Conservation (phyloP, 2,888 invertebrate genomes). For the Serrognathus titanus region DNA sequence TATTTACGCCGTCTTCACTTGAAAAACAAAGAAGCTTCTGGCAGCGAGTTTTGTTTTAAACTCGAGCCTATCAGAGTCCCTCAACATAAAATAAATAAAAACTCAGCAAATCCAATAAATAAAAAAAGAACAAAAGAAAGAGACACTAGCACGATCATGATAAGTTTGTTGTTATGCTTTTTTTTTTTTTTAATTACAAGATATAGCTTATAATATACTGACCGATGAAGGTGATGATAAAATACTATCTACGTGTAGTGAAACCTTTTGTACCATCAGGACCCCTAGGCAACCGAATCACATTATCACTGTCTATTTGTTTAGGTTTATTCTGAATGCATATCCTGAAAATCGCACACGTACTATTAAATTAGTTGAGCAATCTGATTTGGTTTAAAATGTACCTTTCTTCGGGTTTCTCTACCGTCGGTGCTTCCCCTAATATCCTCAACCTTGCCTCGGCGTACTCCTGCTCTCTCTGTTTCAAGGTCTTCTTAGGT, state of each 20-base stretch:
- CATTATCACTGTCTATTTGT: conserved; percentile 39
- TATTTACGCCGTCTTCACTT: too few relatives aligned
- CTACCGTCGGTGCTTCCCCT: conserved; percentile 79
- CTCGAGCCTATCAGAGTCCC: too few relatives aligned
- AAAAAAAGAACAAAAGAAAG: conserved; percentile 10
- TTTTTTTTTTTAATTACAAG: neutral
- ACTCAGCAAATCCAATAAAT: conserved; percentile 8
- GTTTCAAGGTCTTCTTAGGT: conserved; percentile 79
- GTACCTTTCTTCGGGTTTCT: conserved; percentile 66
- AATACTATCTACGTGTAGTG: conserved; percentile 63
- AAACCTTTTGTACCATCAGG: conserved; percentile 77
- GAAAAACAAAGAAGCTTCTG: too few relatives aligned
- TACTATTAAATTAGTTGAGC: too few relatives aligned
- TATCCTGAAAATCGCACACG: conserved; percentile 14
- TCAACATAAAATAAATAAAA: neutral
- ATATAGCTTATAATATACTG: too few relatives aligned
- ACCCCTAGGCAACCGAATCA: conserved; percentile 72
- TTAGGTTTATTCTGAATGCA: conserved; percentile 41
- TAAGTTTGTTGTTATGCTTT: neutral
- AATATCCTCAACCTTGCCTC: conserved; percentile 87
- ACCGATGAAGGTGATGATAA: neutral
- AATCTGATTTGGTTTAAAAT: conserved; percentile 19
- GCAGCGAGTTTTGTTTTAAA: too few relatives aligned
- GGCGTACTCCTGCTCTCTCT: conserved; percentile 92
- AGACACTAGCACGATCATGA: too few relatives aligned